Evolutionary conservation across 2,888 invertebrate species (phyloP), one percentile per base, ranked within the genome.

Genomic region (Chrysina gloriosa): DNA sequence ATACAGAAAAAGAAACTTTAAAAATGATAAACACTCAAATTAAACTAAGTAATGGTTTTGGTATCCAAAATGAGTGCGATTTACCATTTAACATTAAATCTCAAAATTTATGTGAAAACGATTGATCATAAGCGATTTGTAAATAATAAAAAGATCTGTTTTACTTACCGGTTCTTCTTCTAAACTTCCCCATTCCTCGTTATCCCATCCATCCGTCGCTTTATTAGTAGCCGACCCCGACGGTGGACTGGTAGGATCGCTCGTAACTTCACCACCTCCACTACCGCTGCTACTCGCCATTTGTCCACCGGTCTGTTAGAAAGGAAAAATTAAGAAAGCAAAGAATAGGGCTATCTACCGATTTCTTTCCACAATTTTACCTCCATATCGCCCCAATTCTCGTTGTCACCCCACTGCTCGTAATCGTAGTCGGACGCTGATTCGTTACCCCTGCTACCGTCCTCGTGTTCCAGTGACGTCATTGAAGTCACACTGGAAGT

Each of bases 361-460:
- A 1, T 36, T 36, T 11, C 3, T 4, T 4, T 3, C 6, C 7
- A 14, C 0, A 21, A n/a, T 47, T 6, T 47, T 23, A 92, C 92
- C 84, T 95, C 95, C 87, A 96, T 94, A 79, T 95, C 94, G 7
- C 96, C 95, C 95, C 95, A 95, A 79, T 90, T 90, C 61, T 93
- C 93, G 45, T 92, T 90, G 83, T 94, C 93, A 72, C 89, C 89
- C 95, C 95, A 95, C 80, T 92, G 92, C 73, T 92, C 92, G 74
- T 91, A 92, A 76, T 94, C 94, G 77, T 94, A 94, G 83, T 95
- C 94, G 0, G 94, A 93, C 1, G 91, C 92, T 1, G 93, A 93
- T 77, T 93, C 93, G 78, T 92, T 92, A 56, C 89, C 88, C 75
- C 89, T 67, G 77, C 89, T 89, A 71, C 88, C 89, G 78, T 90